phyloP scores from a whole-genome alignment of 1,140 invertebrate species.

The Panagrolaimus sp. region DNA sequence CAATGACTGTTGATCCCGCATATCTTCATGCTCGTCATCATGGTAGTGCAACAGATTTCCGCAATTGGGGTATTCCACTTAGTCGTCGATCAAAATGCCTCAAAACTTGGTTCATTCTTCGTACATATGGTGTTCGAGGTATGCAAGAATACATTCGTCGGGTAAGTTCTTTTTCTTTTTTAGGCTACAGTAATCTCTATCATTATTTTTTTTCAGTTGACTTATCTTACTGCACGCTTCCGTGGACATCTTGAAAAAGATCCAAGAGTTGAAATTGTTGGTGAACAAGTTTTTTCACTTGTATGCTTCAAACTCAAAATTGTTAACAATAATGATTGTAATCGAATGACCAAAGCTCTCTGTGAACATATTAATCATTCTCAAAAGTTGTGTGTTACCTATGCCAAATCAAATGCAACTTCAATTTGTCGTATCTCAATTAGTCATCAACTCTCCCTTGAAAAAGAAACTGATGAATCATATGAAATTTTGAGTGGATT shows the following conservation, averaged over 20 bases:
- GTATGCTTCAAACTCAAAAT: not conserved
- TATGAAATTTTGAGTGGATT: not conserved
- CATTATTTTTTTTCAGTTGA: too few species aligned
- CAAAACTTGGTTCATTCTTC: constrained; percentile 1
- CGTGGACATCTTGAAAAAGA: not conserved
- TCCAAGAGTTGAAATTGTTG: not conserved
- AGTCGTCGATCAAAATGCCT: not conserved
- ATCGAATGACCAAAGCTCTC: not conserved
- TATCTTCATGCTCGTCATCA: not conserved
- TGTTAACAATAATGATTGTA: not conserved
- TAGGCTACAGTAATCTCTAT: too few species aligned
- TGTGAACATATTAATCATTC: constrained; percentile 13
- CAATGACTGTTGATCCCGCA: not conserved
- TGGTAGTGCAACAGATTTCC: constrained; percentile 1
- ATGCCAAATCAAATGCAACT: not conserved
- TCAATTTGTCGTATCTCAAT: not conserved
- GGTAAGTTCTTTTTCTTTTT: not conserved
- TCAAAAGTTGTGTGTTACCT: not conserved
- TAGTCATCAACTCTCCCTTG: not conserved
- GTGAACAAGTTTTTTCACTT: not conserved
- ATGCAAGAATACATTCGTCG: constrained; percentile 5
- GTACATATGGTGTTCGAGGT: not conserved
- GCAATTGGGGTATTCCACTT: constrained; percentile 2
- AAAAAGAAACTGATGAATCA: not conserved
- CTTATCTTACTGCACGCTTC: not conserved